These are phyloP conservation scores for Nothoprocta perdicaria DNA, from an alignment of 2,113 vertebrate genomes.

Conservation along the genomic window DNA sequence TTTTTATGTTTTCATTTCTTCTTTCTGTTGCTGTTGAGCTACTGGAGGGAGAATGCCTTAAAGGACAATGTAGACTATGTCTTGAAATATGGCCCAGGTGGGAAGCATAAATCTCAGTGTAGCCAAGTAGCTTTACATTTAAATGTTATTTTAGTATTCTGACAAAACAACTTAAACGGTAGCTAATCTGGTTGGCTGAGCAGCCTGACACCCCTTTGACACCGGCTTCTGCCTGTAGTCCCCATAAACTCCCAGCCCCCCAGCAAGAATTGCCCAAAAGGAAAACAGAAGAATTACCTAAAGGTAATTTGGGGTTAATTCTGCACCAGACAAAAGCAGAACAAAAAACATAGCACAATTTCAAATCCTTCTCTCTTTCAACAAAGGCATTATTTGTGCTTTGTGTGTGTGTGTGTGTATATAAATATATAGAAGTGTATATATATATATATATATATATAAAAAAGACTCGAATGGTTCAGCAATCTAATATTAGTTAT, in stretches of 20 bases:
- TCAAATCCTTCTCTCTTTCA: background rate
- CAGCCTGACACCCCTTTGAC: background rate
- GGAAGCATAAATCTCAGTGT: slow-evolving; percentile 36
- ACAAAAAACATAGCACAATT: background rate
- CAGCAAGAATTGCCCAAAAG: background rate
- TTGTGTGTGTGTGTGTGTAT: too few species aligned
- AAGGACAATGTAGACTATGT: slow-evolving; percentile 44
- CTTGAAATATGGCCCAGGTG: slow-evolving; percentile 52
- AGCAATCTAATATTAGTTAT: background rate
- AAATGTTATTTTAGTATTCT: slow-evolving; percentile 57
- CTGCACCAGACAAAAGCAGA: background rate
- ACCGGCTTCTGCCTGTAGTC: background rate
- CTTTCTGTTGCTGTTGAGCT: slow-evolving; percentile 60
- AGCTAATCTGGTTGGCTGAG: background rate
- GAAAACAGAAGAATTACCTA: background rate
- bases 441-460: too few species aligned
- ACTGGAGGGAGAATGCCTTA: slow-evolving; percentile 56
- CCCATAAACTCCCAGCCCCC: background rate
- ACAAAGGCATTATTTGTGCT: background rate
- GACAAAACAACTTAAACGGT: background rate
- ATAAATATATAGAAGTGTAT: too few species aligned
- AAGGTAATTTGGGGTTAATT: background rate
- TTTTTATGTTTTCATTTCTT: slow-evolving; percentile 39
- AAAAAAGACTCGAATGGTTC: background rate
- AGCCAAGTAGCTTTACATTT: slow-evolving; percentile 47